phyloP scores from a whole-genome alignment of 53 echinoderm and acorn worm genomes.

The Crossaster papposus region DNA sequence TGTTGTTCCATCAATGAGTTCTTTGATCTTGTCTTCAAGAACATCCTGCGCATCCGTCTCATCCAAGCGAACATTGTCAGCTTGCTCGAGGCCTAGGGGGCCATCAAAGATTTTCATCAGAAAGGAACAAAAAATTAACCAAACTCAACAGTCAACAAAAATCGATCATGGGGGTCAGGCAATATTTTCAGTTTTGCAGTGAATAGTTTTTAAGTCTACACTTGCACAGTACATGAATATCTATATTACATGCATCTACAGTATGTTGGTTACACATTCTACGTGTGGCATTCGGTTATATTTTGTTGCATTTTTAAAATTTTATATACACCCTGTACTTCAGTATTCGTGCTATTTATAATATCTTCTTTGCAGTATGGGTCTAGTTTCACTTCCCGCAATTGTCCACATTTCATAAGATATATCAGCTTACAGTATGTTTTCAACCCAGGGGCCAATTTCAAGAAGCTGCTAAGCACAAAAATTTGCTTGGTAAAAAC shows the following conservation, averaged over 20 bases:
- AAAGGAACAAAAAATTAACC: background rate
- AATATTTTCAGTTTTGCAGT: too few relatives aligned
- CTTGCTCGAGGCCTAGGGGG: constrained; percentile 61
- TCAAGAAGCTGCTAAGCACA: too few relatives aligned
- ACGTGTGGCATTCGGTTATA: too few relatives aligned
- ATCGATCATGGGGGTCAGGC: too few relatives aligned
- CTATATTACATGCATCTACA: too few relatives aligned
- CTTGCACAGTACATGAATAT: too few relatives aligned
- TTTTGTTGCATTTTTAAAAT: too few relatives aligned
- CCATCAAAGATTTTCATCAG: background rate
- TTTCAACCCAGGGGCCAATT: too few relatives aligned
- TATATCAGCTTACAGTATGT: background rate
- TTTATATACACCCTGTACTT: background rate
- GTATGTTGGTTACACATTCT: too few relatives aligned
- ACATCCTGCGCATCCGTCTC: constrained; percentile 74
- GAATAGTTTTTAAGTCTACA: too few relatives aligned
- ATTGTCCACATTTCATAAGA: background rate
- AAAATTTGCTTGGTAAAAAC: too few relatives aligned
- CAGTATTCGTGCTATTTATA: background rate
- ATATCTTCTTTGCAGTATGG: background rate
- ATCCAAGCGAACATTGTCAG: constrained; percentile 77
- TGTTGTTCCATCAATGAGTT: constrained; percentile 94
- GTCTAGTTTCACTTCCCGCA: background rate
- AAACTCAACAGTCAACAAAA: too few relatives aligned
- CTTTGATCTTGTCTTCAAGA: constrained; percentile 90